Evolutionary conservation across 2,888 invertebrate species (phyloP), one percentile per base, ranked within the genome.

Genomic region (Apodemia duryi): DNA sequence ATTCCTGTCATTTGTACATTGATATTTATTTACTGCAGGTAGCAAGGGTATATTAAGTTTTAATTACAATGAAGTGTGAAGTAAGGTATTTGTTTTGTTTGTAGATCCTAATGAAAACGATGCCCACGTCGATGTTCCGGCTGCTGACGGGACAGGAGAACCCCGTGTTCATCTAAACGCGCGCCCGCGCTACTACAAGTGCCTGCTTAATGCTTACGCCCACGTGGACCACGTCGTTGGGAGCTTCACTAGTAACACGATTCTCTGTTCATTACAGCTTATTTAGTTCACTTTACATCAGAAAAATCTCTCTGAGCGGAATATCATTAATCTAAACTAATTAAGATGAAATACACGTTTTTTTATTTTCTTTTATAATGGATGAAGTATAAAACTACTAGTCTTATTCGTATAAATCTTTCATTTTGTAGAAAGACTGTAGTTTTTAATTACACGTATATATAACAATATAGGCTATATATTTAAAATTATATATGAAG

Each of bases 111-210:
- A 99, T 99, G 99, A 99, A 99, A 93, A 99, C 99, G 69, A 99
- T 99, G 99, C 99, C 99, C 77, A 99, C 99, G 74, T 99, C 99
- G 73, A 99, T 99, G 98, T 99, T 99, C 94, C 95, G 99, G 80
- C 94, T 99, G 84, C 93, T 99, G 82, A 99, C 99, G 75, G 99
- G 99, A 69, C 99, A 99, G 92, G 99, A 99, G 93, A 98, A 98
- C 88, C 99, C 99, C 75, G 97, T 99, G 91, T 99, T 98, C 93
- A 99, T 99, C 93, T 99, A 96, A 83, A 75, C 78, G 79, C 78
- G 75, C 75, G 74, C 73, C 74, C 79, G 79, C 78, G 75, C 75
- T 74, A 72, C 74, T 78, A 88, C 93, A 94, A 94, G 94, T 94
- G 94, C 94, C 94, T 94, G 93, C 93, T 76, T 74, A 72, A 72